A percentile compares a stretch with the other conserved stretches of the same genome.
These are phyloP conservation scores for Synergus gifuensis DNA, from an alignment of 2,888 invertebrate species.

Conservation along the genomic window DNA sequence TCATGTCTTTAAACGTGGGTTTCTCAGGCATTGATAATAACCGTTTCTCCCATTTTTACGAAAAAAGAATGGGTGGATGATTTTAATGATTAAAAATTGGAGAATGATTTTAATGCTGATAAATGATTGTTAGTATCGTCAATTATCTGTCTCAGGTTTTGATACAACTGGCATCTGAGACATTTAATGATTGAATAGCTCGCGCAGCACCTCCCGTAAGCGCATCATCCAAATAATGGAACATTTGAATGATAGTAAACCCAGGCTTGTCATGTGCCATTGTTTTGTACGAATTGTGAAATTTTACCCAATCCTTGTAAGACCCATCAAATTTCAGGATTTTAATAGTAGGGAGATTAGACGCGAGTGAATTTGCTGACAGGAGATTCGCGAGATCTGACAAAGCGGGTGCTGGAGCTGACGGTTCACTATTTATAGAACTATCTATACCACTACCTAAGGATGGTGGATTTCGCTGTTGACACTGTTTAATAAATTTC, in stretches of 20 bases:
- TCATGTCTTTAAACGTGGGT: too few species aligned
- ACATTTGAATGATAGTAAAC: too few species aligned
- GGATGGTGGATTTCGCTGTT: too few species aligned
- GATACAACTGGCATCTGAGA: background rate
- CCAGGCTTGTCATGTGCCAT: too few species aligned
- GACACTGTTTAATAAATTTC: too few species aligned
- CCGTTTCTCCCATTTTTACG: background rate
- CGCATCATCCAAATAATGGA: too few species aligned
- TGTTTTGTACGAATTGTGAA: conserved; percentile 11
- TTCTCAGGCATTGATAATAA: too few species aligned
- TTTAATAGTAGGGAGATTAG: background rate
- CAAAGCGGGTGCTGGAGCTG: too few species aligned
- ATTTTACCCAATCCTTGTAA: conserved; percentile 28
- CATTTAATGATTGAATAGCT: conserved; percentile 2
- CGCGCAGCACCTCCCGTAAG: conserved; percentile 38
- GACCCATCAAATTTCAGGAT: conserved; percentile 5
- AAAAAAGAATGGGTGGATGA: too few species aligned
- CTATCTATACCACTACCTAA: too few species aligned
- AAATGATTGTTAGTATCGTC: background rate
- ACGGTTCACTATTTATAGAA: background rate
- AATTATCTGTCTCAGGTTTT: background rate
- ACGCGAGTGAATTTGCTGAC: background rate
- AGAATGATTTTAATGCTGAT: background rate
- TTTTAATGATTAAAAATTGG: too few species aligned
- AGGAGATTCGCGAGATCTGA: background rate